Percentiles rank a stretch among this genome's conserved stretches.
These are phyloP conservation scores for Eupithecia inturbata DNA, from an alignment of 2,888 invertebrate genomes.

Conservation along the genomic window DNA sequence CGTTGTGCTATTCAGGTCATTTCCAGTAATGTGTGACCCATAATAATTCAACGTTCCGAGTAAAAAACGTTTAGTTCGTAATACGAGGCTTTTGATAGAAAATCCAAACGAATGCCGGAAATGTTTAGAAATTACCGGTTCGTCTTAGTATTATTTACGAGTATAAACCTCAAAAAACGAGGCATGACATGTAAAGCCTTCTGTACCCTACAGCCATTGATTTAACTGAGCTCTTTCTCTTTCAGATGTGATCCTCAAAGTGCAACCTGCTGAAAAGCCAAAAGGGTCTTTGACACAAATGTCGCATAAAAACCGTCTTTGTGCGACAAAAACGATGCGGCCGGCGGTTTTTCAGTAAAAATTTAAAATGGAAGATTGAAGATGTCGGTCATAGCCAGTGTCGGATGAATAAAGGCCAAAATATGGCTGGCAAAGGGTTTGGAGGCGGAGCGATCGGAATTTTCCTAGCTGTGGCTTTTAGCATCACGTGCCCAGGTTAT, in stretches of 20 bases:
- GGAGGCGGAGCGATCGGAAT: conserved; percentile 77
- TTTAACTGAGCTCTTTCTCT: conserved; percentile 42
- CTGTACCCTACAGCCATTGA: conserved; percentile 1
- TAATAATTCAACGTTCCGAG: conserved; percentile 66
- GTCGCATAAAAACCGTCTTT: conserved; percentile 57
- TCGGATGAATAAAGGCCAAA: conserved; percentile 75
- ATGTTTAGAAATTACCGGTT: neutral
- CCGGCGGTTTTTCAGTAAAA: conserved; percentile 62
- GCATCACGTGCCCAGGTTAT: conserved; percentile 79
- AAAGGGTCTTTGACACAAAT: conserved; percentile 55
- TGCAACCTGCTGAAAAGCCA: conserved; percentile 41
- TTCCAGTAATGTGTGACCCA: conserved; percentile 72
- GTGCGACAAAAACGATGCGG: conserved; percentile 63
- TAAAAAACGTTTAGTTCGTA: conserved; percentile 50
- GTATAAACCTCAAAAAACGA: neutral
- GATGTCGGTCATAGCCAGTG: conserved; percentile 77
- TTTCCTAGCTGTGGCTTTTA: conserved; percentile 77
- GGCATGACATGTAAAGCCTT: neutral
- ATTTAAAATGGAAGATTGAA: conserved; percentile 67
- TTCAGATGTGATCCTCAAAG: conserved; percentile 65
- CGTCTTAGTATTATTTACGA: neutral
- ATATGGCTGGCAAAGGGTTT: conserved; percentile 77
- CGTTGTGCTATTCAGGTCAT: conserved; percentile 77
- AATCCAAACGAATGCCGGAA: neutral
- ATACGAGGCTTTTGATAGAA: conserved; percentile 12